phyloP scores from a whole-genome alignment of 1,140 invertebrate genomes.

The Caenorhabditis tropicalis region DNA sequence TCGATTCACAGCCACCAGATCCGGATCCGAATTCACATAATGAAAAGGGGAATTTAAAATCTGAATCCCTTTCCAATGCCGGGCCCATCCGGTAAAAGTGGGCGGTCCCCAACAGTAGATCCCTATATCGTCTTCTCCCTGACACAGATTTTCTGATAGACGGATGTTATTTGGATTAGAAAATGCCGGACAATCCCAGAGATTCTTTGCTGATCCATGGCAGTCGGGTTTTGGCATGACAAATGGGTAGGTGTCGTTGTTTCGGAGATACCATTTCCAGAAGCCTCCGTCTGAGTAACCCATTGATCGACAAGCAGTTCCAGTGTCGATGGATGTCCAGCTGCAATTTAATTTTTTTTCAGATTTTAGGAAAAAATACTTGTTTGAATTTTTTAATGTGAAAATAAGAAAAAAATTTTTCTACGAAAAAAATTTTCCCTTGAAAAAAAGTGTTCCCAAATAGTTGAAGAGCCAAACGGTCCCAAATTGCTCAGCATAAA shows the following conservation, averaged over 20 bases:
- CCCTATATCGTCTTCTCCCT: constrained; percentile 71
- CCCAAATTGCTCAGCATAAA: no score
- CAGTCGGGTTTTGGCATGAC: constrained; percentile 67
- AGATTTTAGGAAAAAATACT: no score
- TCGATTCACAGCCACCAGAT: constrained; percentile 63
- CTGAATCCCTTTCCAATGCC: constrained; percentile 71
- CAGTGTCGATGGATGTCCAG: constrained; percentile 70
- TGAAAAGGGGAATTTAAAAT: constrained; percentile 66
- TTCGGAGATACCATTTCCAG: constrained; percentile 67
- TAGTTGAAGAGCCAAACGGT: no score
- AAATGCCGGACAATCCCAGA: constrained; percentile 68
- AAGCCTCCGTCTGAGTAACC: constrained; percentile 68
- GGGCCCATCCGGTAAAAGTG: constrained; percentile 68
- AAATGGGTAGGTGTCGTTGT: constrained; percentile 72
- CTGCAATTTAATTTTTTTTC: constrained; percentile 24
- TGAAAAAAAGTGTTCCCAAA: no score
- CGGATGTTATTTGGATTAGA: constrained; percentile 61
- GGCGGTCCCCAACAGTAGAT: constrained; percentile 71
- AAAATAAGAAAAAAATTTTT: no score
- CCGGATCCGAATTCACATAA: constrained; percentile 68
- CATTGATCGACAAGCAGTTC: constrained; percentile 69
- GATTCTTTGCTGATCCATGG: constrained; percentile 56
- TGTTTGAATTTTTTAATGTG: no score
- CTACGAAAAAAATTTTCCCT: no score
- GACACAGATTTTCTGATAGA: constrained; percentile 69